Evolutionary conservation across 2,888 invertebrate genomes (phyloP).

Genomic region (Tetheella fluctuosa): DNA sequence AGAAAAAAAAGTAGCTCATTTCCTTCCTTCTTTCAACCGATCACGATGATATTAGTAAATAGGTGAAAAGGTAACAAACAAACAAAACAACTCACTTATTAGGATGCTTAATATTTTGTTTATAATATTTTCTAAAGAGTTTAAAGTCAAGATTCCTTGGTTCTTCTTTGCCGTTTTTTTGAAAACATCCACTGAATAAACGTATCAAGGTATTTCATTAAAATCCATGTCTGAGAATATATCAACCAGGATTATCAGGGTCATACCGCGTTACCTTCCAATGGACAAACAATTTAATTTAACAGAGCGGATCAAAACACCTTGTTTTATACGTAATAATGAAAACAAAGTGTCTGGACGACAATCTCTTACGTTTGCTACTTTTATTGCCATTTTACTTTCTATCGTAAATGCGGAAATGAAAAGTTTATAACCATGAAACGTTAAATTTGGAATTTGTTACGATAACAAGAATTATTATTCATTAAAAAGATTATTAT

Average conservation of each 20-base stretch:
- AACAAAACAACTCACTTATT: too few species aligned
- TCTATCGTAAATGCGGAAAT: slow-evolving; percentile 14
- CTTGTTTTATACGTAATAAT: slow-evolving; percentile 25
- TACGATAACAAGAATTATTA: not conserved
- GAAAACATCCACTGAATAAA: too few species aligned
- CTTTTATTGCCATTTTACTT: slow-evolving; percentile 15
- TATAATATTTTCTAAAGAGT: too few species aligned
- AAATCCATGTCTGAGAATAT: too few species aligned
- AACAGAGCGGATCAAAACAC: slow-evolving; percentile 13
- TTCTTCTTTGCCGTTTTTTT: too few species aligned
- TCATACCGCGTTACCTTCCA: not conserved
- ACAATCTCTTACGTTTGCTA: slow-evolving; percentile 12
- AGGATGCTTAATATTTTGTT: too few species aligned
- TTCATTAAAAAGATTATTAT: not conserved
- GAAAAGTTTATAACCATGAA: slow-evolving; percentile 13
- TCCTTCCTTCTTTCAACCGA: too few species aligned
- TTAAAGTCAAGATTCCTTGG: too few species aligned
- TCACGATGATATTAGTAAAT: too few species aligned
- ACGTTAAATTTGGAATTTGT: slow-evolving; percentile 6
- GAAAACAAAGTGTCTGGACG: slow-evolving; percentile 26
- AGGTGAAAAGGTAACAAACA: too few species aligned
- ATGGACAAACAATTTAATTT: not conserved
- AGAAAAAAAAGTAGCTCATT: too few species aligned
- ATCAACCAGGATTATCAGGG: not conserved
- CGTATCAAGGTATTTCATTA: too few species aligned